Conservation (phyloP, 1,140 invertebrate species). For the Periplaneta americana region DNA sequence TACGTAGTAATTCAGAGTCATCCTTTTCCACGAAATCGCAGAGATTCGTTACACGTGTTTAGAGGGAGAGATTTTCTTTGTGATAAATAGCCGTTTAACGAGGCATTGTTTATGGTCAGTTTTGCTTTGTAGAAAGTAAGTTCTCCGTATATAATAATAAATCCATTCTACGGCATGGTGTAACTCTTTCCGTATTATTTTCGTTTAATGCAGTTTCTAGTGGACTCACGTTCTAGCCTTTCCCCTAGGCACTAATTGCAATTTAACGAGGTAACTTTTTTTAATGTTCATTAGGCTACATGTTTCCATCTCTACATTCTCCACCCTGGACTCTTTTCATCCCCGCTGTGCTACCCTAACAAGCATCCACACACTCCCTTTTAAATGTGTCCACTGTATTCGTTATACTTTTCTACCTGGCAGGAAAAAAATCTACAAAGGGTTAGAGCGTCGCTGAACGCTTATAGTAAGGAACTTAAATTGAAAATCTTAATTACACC, state of each 20-base stretch:
- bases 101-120: background rate
- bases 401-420: background rate
- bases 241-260: background rate
- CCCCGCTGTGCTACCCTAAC: background rate
- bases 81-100: background rate
- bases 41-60: background rate
- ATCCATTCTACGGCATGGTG: background rate
- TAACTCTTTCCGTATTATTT: background rate
- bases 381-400: background rate
- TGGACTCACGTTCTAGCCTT: background rate
- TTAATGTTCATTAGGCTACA: background rate
- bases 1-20: too few species aligned
- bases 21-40: too few species aligned
- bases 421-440: background rate
- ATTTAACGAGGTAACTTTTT: background rate
- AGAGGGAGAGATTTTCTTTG: background rate
- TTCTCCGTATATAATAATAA: background rate
- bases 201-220: background rate
- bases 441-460: background rate
- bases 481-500: background rate
- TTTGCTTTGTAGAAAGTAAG: background rate
- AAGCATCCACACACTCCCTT: background rate
- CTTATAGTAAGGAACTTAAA: background rate
- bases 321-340: background rate
- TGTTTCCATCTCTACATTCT: background rate